Conservation (phyloP, 2,113 vertebrate genomes). For the Gadus chalcogrammus region DNA sequence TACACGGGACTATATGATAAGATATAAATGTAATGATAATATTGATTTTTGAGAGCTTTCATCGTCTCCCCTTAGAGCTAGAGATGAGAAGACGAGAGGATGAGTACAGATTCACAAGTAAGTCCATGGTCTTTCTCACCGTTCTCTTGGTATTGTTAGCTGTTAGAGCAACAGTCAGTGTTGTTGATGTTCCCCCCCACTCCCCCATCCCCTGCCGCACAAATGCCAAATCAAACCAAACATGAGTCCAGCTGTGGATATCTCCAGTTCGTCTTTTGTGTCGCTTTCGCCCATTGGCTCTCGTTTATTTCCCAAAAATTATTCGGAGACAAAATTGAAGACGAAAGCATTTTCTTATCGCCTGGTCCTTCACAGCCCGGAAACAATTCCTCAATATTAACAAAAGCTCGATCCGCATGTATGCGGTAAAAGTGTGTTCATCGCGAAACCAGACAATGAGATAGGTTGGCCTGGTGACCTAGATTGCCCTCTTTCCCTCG, state of each 20-base stretch:
- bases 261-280: background rate
- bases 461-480: too few species aligned
- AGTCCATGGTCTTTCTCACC: slow-evolving; percentile 76
- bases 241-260: slow-evolving; percentile 17
- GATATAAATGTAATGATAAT: slow-evolving; percentile 31
- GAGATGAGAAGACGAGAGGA: slow-evolving; percentile 99
- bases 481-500: slow-evolving; percentile 6
- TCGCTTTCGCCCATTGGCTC: background rate
- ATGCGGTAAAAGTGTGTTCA: too few species aligned
- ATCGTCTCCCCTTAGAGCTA: slow-evolving; percentile 91
- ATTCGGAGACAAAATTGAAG: background rate
- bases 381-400: too few species aligned
- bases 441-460: too few species aligned
- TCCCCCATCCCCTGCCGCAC: slow-evolving; percentile 37
- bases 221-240: slow-evolving; percentile 70
- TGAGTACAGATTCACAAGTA: slow-evolving; percentile 99
- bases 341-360: too few species aligned
- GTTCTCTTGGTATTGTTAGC: slow-evolving; percentile 17
- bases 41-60: slow-evolving; percentile 81
- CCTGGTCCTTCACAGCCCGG: too few species aligned
- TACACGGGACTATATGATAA: too few species aligned
- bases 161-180: slow-evolving; percentile 23
- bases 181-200: slow-evolving; percentile 10
- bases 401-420: too few species aligned
- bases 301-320: background rate